These are phyloP conservation scores for Lomographa bimaculata DNA, from an alignment of 2,888 invertebrate species.

Conservation along the genomic window DNA sequence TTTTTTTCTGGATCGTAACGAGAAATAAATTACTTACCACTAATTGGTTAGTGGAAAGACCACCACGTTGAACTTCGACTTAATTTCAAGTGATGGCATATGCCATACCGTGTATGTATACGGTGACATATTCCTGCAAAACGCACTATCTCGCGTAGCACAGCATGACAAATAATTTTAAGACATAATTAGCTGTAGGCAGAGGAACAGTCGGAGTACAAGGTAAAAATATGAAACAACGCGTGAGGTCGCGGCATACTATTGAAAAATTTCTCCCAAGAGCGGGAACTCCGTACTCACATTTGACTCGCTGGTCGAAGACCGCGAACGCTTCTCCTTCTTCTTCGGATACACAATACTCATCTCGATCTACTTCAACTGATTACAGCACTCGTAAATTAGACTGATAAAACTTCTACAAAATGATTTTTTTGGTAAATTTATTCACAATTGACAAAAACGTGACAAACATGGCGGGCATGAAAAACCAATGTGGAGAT, in stretches of 20 bases:
- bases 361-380: slow-evolving; percentile 55
- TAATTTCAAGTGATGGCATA: too few species aligned
- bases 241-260: slow-evolving; percentile 54
- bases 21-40: too few species aligned
- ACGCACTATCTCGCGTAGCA: too few species aligned
- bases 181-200: not conserved
- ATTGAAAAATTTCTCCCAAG: slow-evolving; percentile 47
- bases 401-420: slow-evolving; percentile 20
- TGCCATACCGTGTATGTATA: too few species aligned
- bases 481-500: slow-evolving; percentile 34
- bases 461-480: slow-evolving; percentile 80
- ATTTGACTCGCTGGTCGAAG: slow-evolving; percentile 51
- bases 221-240: slow-evolving; percentile 51
- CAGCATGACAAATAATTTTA: too few species aligned
- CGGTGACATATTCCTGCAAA: too few species aligned
- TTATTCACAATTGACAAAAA: slow-evolving; percentile 70
- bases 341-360: slow-evolving; percentile 53
- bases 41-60: too few species aligned
- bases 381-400: slow-evolving; percentile 29
- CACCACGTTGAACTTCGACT: too few species aligned
- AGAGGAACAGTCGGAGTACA: not conserved
- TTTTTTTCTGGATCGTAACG: too few species aligned
- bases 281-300: slow-evolving; percentile 72
- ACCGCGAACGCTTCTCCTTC: slow-evolving; percentile 54
- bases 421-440: slow-evolving; percentile 50